phyloP scores from a whole-genome alignment of 2,797 vertebrate species.

The Mormyrus hasselquistii region DNA sequence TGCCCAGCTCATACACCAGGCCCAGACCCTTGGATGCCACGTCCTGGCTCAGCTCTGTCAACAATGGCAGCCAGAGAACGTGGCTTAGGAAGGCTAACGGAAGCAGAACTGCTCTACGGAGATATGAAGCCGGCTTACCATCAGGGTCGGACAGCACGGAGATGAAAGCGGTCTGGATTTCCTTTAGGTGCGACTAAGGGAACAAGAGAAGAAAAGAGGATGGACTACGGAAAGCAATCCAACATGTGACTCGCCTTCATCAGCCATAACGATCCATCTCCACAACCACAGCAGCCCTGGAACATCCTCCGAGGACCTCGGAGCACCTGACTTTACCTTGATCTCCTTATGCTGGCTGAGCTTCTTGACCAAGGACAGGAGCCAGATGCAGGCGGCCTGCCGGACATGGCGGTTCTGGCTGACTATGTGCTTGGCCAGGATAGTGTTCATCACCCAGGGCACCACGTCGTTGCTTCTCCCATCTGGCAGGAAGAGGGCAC shows the following conservation, averaged over 20 bases:
- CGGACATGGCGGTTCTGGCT: conserved; percentile 89
- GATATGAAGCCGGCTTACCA: conserved; percentile 64
- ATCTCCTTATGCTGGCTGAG: conserved; percentile 83
- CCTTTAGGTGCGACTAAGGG: conserved; percentile 84
- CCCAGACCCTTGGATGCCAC: conserved; percentile 96
- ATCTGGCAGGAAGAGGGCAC: conserved; percentile 51
- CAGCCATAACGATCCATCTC: background rate
- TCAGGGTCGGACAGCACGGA: conserved; percentile 88
- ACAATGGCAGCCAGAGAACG: conserved; percentile 27
- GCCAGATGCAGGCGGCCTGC: conserved; percentile 94
- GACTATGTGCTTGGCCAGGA: conserved; percentile 80
- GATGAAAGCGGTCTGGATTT: conserved; percentile 93
- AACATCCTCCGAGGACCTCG: background rate
- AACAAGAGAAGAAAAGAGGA: background rate
- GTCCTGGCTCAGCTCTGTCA: conserved; percentile 90
- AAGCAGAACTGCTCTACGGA: background rate
- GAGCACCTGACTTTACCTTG: conserved; percentile 58
- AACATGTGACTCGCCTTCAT: background rate
- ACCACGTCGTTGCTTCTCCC: conserved; percentile 83
- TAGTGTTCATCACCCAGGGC: conserved; percentile 80
- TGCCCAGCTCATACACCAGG: conserved; percentile 92
- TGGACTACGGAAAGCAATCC: background rate
- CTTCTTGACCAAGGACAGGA: conserved; percentile 90
- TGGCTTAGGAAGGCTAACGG: background rate
- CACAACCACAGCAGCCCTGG: background rate